These are phyloP conservation scores for Dissostichus mawsoni DNA, from an alignment of 2,113 vertebrate genomes.

Conservation along the genomic window DNA sequence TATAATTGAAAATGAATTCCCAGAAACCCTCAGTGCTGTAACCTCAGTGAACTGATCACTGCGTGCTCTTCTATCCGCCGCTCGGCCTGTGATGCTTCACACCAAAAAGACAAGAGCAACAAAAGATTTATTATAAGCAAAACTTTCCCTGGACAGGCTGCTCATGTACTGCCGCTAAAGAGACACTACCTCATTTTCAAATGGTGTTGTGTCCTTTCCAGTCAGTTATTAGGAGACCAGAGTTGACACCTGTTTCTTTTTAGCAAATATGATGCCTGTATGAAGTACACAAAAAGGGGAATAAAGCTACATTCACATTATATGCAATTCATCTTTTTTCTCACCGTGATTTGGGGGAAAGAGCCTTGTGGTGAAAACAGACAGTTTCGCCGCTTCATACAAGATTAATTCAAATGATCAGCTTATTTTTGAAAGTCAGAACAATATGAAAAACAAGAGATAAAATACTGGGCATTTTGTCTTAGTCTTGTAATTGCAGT, in stretches of 20 bases:
- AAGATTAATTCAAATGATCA: constrained; percentile 41
- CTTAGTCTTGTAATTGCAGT: constrained; percentile 26
- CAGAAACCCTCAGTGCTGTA: constrained; percentile 28
- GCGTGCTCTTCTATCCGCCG: constrained; percentile 29
- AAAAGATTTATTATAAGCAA: constrained; percentile 25
- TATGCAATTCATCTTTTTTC: no score
- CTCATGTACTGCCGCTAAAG: constrained; percentile 26
- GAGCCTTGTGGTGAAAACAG: no score
- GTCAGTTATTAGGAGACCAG: constrained; percentile 2
- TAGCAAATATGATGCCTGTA: not conserved
- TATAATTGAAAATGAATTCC: constrained; percentile 45
- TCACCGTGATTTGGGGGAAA: no score
- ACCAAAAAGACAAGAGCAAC: constrained; percentile 25
- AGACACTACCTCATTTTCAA: constrained; percentile 13
- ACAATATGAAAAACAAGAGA: constrained; percentile 31
- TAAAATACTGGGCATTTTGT: constrained; percentile 11
- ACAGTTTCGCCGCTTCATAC: no score
- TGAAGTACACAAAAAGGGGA: not conserved
- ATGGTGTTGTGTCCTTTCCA: constrained; percentile 8
- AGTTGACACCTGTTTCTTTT: not conserved
- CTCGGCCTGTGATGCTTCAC: constrained; percentile 32
- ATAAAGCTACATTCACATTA: no score
- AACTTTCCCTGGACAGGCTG: constrained; percentile 7
- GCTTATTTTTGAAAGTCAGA: constrained; percentile 32
- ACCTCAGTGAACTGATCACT: constrained; percentile 33